Evolutionary conservation across 2,888 invertebrate genomes (phyloP), one percentile per base, ranked within the genome.

Genomic region (Marronus borbonicus): DNA sequence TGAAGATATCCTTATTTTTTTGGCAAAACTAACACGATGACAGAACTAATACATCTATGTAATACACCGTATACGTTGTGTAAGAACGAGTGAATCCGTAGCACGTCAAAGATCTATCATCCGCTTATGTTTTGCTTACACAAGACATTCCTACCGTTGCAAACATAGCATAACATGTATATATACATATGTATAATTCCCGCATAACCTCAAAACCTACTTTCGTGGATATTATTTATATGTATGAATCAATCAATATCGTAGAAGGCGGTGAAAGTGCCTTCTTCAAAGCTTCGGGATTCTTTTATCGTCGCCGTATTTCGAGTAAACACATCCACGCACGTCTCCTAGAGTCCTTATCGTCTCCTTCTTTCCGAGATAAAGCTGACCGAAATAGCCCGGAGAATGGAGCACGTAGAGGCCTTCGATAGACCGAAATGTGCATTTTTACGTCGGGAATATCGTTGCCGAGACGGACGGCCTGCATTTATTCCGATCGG

Each of bases 171-270:
- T 31, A 24, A 3, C 28, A 60, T 12, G 28, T 12, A 10, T 60
- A 20, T 28, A 58, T 17, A 58, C 58, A 20, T 58, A 24, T 60
- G 24, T 60, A 60, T 28, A 24, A 60, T 17, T 17, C 20, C 60
- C 24, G 24, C 72, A 20, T 72, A 72, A 58, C 60, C 72, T 60
- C 12, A 44, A 72, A 60, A 72, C 72, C 72, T 36, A 72, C 72
- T 72, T 72, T 72, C 72, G 58, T 60, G 39, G 24, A 68, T 68
- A 49, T 72, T 72, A 72, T 72, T 72, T 72, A 72, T 72, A 58
- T 44, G 31, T 55, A 55, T 60, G 72, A 39, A 72, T 39, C 55
- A 36, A 55, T 69, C 69, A 55, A 52, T 55, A 50, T 69, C 52
- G 14, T 60, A 17, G 72, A 72, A 72, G 60, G 72, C 72, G 72